Base-by-base conservation (phyloP, 2,797 vertebrate genomes). In the Helostoma temminkii region DNA sequence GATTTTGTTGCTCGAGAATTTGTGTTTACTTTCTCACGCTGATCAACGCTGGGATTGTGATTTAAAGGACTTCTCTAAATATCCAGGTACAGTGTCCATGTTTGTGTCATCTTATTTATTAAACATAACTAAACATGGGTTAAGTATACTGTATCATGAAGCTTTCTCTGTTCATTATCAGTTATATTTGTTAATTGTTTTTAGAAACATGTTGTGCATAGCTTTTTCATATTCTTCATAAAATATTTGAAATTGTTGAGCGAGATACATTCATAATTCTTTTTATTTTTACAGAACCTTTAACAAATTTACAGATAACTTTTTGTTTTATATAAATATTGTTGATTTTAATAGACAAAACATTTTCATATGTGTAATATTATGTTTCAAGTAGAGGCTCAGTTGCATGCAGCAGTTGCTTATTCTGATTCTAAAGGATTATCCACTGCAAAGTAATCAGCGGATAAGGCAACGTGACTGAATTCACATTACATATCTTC, bases 361-460 rank as follows among this genome's bases (percentile, higher is more conserved):
- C 43, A 47, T 37, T 37, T 18, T 18, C 18, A 36, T 18, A 59
- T 55, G 47, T 47, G 42, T 46, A 46, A 59, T 65, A 64, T 67
- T 74, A 67, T 81, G 74, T 71, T 74, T 62, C 6, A 25, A 54
- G 45, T 48, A 48, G 37, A 45, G 79, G 83, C 83, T 89, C 88
- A 85, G 64, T 90, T 80, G 82, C 86, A 87, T 69, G 73, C 83
- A 85, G 81, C 82, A 83, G 81, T 91, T 85, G 89, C 83, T 92
- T 88, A 91, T 89, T 88, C 86, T 90, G 78, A 84, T 85, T 82
- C 80, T 71, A 73, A 85, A 77, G 91, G 91, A 93, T 93, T 92
- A 93, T 88, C 80, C 79, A 54, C 81, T 89, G 80, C 83, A 84
- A 81, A 89, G 88, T 93, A 92, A 91, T 92, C 89, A 91, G 77